Conservation (phyloP, 2,888 invertebrate species). For the Melieria crassipennis region DNA sequence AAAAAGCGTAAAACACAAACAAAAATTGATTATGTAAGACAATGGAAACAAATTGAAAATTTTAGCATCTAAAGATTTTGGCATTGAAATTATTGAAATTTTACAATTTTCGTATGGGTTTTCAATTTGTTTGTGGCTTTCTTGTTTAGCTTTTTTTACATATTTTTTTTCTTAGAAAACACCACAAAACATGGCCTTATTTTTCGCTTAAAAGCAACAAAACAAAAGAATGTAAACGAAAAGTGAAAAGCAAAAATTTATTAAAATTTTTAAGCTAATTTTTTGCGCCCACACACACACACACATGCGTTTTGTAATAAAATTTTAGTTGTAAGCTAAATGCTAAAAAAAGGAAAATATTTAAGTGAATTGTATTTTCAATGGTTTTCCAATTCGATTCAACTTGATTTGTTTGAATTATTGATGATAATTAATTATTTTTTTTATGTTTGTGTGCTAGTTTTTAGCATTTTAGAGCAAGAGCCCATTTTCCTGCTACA, state of each 20-base stretch:
- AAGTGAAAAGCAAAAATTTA: constrained; percentile 16
- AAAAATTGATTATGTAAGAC: too few relatives aligned
- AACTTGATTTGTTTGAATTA: background rate
- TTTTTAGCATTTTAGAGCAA: too few relatives aligned
- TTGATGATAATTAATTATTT: background rate
- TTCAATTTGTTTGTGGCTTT: background rate
- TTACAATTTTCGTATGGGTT: background rate
- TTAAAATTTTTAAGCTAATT: constrained; percentile 30
- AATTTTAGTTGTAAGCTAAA: constrained; percentile 16
- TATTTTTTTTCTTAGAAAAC: constrained; percentile 33
- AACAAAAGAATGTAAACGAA: background rate
- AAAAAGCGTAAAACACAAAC: too few relatives aligned
- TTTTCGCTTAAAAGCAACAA: constrained; percentile 33
- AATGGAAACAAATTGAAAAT: too few relatives aligned
- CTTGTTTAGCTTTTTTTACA: constrained; percentile 26
- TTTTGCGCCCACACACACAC: constrained; percentile 14
- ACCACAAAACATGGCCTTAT: constrained; percentile 44
- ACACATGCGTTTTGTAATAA: background rate
- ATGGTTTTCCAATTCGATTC: background rate
- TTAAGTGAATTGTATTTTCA: background rate
- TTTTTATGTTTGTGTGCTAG: background rate
- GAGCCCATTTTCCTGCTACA: background rate
- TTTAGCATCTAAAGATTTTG: constrained; percentile 7
- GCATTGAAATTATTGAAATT: constrained; percentile 23
- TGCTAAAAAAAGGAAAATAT: constrained; percentile 7